A percentile compares a stretch with the other conserved stretches of the same genome.
Conservation (phyloP, 2,888 invertebrate genomes). For the Balanococcus diminutus region DNA sequence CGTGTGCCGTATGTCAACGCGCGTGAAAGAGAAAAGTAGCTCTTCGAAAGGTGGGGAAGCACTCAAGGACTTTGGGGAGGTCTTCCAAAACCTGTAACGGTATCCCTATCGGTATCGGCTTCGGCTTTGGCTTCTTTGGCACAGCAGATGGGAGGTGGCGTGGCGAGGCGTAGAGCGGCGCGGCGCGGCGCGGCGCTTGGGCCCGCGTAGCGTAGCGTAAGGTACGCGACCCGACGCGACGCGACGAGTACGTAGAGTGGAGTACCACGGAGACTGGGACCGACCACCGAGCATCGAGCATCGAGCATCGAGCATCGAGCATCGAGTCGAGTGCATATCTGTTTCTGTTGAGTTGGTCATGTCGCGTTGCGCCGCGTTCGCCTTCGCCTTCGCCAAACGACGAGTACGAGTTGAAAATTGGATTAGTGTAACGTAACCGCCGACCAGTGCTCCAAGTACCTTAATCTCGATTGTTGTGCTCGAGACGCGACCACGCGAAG, state of each 20-base stretch:
- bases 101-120: conserved; percentile 18
- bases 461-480: not conserved
- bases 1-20: conserved; percentile 55
- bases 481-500: not conserved
- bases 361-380: conserved; percentile 40
- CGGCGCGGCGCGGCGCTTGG: too few species aligned
- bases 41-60: conserved; percentile 25
- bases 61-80: conserved; percentile 54
- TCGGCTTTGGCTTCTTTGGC: too few species aligned
- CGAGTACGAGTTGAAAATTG: conserved; percentile 39
- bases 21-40: conserved; percentile 50
- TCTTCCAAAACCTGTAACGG: conserved; percentile 50
- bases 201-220: not conserved
- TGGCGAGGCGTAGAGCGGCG: not conserved
- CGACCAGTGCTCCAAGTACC: not conserved
- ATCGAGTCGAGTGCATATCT: conserved; percentile 44
- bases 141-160: conserved; percentile 11
- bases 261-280: not conserved
- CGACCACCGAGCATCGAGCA: not conserved
- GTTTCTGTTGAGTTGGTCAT: conserved; percentile 52
- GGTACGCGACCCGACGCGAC: not conserved
- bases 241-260: conserved; percentile 6
- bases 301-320: not conserved
- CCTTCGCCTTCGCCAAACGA: not conserved
- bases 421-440: conserved; percentile 48